These are phyloP conservation scores for Diphyllodes magnificus DNA, from an alignment of 2,113 vertebrate species.

Conservation along the genomic window DNA sequence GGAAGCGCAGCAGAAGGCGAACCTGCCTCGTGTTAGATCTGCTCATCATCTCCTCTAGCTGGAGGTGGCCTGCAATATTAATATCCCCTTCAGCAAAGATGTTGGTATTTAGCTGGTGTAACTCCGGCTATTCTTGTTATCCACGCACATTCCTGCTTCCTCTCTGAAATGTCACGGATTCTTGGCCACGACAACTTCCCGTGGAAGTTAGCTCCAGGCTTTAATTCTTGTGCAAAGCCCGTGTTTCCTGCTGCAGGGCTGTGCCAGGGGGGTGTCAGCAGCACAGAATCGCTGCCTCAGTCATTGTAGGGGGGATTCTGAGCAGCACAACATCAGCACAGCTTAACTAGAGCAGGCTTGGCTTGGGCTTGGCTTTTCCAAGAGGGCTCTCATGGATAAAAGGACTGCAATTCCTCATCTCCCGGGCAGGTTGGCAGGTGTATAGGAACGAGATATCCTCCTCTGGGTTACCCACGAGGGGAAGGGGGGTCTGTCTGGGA, in stretches of 20 bases:
- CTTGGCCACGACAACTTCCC: slow-evolving; percentile 6
- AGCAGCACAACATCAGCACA: rapidly evolving
- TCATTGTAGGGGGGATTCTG: neutral
- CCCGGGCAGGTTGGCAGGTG: neutral
- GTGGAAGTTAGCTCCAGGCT: neutral
- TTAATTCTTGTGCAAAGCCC: neutral
- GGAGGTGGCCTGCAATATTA: neutral
- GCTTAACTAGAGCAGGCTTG: neutral
- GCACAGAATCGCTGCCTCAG: neutral
- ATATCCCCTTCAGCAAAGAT: neutral
- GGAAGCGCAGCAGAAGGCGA: neutral
- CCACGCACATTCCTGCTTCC: neutral
- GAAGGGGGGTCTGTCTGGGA: neutral
- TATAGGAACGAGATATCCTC: neutral
- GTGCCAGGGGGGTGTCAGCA: neutral
- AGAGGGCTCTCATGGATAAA: neutral
- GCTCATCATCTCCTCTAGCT: neutral
- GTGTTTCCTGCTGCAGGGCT: neutral
- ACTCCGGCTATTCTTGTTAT: neutral
- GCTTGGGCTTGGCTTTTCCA: neutral
- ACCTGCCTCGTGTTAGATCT: neutral
- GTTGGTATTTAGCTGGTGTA: slow-evolving; percentile 21
- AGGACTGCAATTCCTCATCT: neutral
- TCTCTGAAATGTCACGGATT: slow-evolving; percentile 14
- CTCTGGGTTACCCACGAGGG: neutral